Evolutionary conservation across 2,797 vertebrate genomes (phyloP), one percentile per base, ranked within the genome.

Genomic region (Nannoperca australis): DNA sequence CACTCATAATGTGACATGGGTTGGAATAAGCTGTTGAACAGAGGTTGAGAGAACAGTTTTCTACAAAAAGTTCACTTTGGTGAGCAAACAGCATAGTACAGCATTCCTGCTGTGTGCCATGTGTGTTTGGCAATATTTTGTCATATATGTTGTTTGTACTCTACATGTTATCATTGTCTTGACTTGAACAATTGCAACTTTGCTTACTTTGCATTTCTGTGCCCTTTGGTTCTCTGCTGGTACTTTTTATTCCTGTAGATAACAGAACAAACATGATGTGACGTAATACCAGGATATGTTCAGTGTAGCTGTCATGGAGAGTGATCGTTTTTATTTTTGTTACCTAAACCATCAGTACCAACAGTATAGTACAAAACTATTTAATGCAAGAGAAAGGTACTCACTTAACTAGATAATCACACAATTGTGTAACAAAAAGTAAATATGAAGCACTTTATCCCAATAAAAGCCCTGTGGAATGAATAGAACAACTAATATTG

Each of bases 241-340:
- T 53, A 15, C 27, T 14, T 53, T 75, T 70, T 58, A 56, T 51
- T 56, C 54, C 54, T 42, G 32, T 45, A 32, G 42, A 54, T 77
- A 61, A 80, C 40, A 27, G 40, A 12, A 27, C 65, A 66, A 78
- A 40, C 47, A 54, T 49, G 27, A 77, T 55, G 54, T 56, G 55
- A 68, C 63, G 32, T 59, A 30, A 78, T 67, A 36, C 12, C 58
- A 36, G 44, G 61, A 32, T 79, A 63, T 68, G 68, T 71, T 22
- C 45, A 55, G 65, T 62, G 74, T 62, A 42, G 40, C 42, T n/a
- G 36, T 42, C 54, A 49, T 49, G 45, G n/a, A 40, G 50, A 49
- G 49, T 30, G 65, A 74, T 9, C 7, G 15, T 38, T 40, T 12
- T 44, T 76, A 30, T 20, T 71, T 62, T 60, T 24, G 4, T 63